Base-by-base conservation (phyloP, 2,113 vertebrate species). In the Apteryx mantelli region DNA sequence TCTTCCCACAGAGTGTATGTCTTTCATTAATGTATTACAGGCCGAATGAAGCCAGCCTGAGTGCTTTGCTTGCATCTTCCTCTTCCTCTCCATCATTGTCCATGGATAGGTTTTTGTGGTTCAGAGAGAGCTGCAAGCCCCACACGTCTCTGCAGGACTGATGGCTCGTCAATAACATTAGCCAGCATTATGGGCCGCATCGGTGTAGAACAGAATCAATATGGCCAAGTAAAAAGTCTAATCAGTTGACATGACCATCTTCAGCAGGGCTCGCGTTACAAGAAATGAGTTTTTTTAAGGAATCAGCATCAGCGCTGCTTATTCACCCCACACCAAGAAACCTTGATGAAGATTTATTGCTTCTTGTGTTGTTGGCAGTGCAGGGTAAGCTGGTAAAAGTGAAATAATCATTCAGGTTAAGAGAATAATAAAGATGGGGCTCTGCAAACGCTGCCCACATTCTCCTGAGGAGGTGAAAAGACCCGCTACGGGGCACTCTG, bases 121-220 rank as follows among this genome's bases (percentile, higher is more conserved):
- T 98, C 96, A 14, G 98, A 98, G 98, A 98, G 98, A 98, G 98
- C 98, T 99, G 99, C 98, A 98, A 99, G 98, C 98, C 98, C 98
- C 98, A 99, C 98, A 98, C 98, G 98, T 99, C 99, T 99, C 98
- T 97, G 95, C 95, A 98, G 99, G 98, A 99, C 98, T 99, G 99
- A 99, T 99, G 98, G 98, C 98, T 99, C 97, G 97, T 99, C 99
- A 99, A 99, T 99, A 99, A 99, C 99, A 99, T 99, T 99, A 99
- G 98, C 99, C 98, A 98, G 99, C 99, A 99, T 98, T 99, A 99
- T 96, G 98, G 99, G 98, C 98, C 87, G 98, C 98, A 98, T 98
- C 98, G 97, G 99, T 99, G 98, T 99, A 99, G 98, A 99, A 99
- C 98, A 98, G 98, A 98, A 99, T 99, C 99, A 98, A 99, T 99